Evolutionary conservation across 2,113 vertebrate genomes (phyloP).

Genomic region (Chionomys nivalis): DNA sequence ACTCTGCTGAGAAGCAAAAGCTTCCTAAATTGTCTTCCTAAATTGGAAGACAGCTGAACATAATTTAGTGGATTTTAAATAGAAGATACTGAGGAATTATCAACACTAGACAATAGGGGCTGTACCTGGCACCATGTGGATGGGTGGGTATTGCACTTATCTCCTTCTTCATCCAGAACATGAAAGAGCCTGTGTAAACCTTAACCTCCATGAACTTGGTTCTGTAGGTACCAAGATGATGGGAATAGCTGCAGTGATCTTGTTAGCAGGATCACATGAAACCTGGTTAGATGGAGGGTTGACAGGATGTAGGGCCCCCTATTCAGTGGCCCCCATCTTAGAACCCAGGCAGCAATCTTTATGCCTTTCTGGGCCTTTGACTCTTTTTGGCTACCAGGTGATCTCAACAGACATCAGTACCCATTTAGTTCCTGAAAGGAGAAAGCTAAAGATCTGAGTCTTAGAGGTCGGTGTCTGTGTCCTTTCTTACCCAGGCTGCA

Average conservation of each 20-base stretch:
- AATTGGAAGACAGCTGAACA: too few relatives aligned
- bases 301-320: too few relatives aligned
- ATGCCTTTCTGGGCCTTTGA: too few relatives aligned
- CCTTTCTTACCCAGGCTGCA: not conserved
- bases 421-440: not conserved
- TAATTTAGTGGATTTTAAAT: not conserved
- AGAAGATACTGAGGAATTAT: not conserved
- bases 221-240: not conserved
- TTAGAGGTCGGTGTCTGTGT: not conserved
- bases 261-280: not conserved
- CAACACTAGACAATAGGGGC: too few relatives aligned
- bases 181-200: not conserved
- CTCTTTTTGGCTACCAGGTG: too few relatives aligned
- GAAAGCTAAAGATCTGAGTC: not conserved
- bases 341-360: too few relatives aligned
- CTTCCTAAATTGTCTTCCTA: not conserved
- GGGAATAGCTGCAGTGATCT: not conserved
- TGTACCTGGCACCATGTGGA: not conserved
- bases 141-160: not conserved
- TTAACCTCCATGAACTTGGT: too few relatives aligned
- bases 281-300: too few relatives aligned
- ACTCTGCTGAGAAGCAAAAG: not conserved
- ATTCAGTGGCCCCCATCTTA: too few relatives aligned
- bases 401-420: not conserved
- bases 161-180: not conserved